Base-by-base conservation (phyloP, 2,113 vertebrate species). In the Spea multiplicata region DNA sequence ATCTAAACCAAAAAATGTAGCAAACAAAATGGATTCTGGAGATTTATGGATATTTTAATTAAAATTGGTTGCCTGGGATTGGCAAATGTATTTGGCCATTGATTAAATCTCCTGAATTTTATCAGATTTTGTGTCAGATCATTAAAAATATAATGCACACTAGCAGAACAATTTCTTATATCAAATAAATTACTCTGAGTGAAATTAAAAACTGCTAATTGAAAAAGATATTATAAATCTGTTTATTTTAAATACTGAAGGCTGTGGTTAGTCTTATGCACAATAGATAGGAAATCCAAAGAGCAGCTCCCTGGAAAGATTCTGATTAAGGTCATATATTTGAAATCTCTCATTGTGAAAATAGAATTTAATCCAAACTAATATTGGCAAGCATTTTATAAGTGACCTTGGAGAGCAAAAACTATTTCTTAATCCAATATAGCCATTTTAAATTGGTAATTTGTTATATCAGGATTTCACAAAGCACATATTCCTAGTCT, bases 211-310 rank as follows among this genome's bases (percentile, higher is more conserved):
- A 66, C 62, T 79, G 61, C 77, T 79, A 79, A 79, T 73, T 79
- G 77, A 73, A 80, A 80, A 74, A 59, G 64, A 74, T 74, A 80
- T 80, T 80, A 68, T 80, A 80, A 80, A 80, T 79, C 71, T 80
- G 78, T 80, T 73, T 80, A 80, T 80, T 74, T 45, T 44, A 80
- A 80, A 73, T 80, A 80, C 44, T 67, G 71, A 80, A 68, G 68
- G 64, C 65, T 73, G 64, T 50, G 74, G 45, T 80, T 74, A 66
- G 46, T 79, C 67, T 68, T 44, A 49, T 55, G 30, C 71, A 79
- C 70, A 67, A 79, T 79, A 64, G 62, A 44, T 57, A 66, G 53
- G 66, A 17, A 68, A 74, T 46, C 45, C n/a, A 68, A 61, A 61
- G 46, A 59, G 65, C 64, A 80, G 44, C 65, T 61, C 64, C 71